Evolutionary conservation across 2,113 vertebrate genomes (phyloP), one percentile per base, ranked within the genome.

Genomic region (Piaya cayana): DNA sequence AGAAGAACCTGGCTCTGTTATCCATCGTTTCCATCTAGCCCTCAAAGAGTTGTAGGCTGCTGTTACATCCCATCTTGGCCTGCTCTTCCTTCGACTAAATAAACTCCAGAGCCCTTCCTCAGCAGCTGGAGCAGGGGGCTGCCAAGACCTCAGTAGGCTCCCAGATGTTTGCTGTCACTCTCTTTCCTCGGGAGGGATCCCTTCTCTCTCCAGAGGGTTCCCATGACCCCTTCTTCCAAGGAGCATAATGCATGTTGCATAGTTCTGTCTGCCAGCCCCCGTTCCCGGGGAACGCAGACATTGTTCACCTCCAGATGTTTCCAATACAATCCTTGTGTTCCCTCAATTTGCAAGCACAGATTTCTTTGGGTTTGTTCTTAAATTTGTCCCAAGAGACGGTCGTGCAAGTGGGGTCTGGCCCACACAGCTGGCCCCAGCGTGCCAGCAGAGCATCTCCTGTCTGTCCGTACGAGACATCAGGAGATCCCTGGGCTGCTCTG

Each of bases 211-310:
- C 68, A 71, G 58, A 63, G 53, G 42, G 30, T 90, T 49, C n/a
- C 67, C n/a, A 34, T 32, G 52, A 36, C 52, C 67, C 79, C 87
- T 69, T n/a, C 45, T 75, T 58, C 63, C 81, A 60, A 65, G 50
- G 30, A 82, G 29, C 6, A 21, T 0, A 15, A 11, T 3, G 0
- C 49, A 49, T 63, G 20, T 63, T 67, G 42, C 56, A n/a, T 0
- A 16, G 75, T 49, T 29, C 22, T 23, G 27, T n/a, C 75, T 95
- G 78, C 42, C 68, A 65, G 23, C 42, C 12, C 17, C 17, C 30
- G 39, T 23, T 67, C 75, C 21, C 1, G 1, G 63, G 79, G 65
- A 39, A 6, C 1, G 0, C 23, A 60, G 63, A 52, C 81, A 22
- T 55, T 59, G 34, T 52, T 77, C 17, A 0, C 49, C 37, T 76